Evolutionary conservation across 2,113 vertebrate species (phyloP).

Genomic region (Sialia sialis): DNA sequence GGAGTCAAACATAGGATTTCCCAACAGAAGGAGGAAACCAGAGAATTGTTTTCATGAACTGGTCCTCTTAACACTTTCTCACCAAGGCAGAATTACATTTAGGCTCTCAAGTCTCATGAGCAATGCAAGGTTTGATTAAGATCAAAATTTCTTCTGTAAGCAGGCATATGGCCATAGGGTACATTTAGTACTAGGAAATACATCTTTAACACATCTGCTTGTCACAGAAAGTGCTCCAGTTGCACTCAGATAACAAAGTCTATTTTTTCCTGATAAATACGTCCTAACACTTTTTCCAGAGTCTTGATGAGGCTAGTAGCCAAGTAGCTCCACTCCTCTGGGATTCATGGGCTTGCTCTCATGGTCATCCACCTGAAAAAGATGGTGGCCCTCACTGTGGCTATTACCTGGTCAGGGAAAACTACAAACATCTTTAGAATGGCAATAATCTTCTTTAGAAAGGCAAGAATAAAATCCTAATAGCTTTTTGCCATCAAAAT

Average conservation of each 20-base stretch:
- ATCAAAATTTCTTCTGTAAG: neutral
- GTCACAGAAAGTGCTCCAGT: neutral
- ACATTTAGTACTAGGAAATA: neutral
- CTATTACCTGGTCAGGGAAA: neutral
- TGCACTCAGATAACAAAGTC: neutral
- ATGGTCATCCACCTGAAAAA: neutral
- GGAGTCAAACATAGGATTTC: neutral
- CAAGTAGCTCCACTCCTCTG: neutral
- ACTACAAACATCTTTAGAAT: neutral
- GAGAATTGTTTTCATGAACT: neutral
- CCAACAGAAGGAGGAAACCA: neutral
- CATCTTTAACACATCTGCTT: neutral
- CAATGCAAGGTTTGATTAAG: neutral
- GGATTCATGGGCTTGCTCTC: neutral
- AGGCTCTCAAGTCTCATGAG: neutral
- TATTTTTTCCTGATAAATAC: neutral
- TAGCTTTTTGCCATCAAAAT: neutral
- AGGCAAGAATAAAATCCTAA: neutral
- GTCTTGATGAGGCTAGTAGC: neutral
- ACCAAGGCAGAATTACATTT: neutral
- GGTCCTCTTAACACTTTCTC: neutral
- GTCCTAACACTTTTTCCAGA: neutral
- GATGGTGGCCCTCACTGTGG: neutral
- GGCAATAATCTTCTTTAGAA: neutral
- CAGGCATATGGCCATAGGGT: neutral